Percentiles rank a stretch among this genome's conserved stretches.
Evolutionary conservation across 2,888 invertebrate genomes (phyloP).

Genomic region (Netelia fuscicornis): DNA sequence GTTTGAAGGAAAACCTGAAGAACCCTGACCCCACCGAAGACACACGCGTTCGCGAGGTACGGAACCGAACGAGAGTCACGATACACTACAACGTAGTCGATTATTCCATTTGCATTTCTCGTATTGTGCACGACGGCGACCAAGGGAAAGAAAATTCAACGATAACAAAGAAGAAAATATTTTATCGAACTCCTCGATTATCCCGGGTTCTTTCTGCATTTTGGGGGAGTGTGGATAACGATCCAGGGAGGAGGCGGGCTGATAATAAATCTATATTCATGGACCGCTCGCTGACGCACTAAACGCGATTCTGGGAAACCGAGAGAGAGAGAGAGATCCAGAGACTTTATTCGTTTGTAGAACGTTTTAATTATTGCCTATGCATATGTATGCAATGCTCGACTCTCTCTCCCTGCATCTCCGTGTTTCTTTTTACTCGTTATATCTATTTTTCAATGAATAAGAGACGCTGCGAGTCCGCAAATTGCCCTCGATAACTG

Average conservation of each 20-base stretch:
- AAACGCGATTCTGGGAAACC: conserved; percentile 9
- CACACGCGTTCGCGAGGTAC: background rate
- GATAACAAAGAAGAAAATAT: background rate
- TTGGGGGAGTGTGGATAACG: conserved; percentile 59
- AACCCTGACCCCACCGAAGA: conserved; percentile 26
- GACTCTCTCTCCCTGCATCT: background rate
- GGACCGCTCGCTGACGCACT: background rate
- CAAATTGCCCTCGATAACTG: background rate
- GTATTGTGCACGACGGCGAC: background rate
- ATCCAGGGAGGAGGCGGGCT: conserved; percentile 25
- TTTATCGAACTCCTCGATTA: conserved; percentile 40
- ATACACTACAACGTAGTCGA: too few species aligned
- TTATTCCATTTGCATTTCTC: too few species aligned
- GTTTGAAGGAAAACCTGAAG: conserved; percentile 4
- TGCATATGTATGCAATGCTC: conserved; percentile 43
- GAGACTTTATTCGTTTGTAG: conserved; percentile 18
- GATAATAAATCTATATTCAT: conserved; percentile 40
- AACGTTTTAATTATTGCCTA: conserved; percentile 45
- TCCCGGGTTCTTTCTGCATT: conserved; percentile 16
- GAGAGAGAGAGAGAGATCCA: conserved; percentile 16
- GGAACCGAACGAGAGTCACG: background rate
- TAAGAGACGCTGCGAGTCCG: conserved; percentile 33
- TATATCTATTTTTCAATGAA: conserved; percentile 40
- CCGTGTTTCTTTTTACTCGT: background rate
- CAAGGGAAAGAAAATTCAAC: background rate